Evolutionary conservation across 1,140 invertebrate species (phyloP).

Genomic region (Dufourea novaeangliae): DNA sequence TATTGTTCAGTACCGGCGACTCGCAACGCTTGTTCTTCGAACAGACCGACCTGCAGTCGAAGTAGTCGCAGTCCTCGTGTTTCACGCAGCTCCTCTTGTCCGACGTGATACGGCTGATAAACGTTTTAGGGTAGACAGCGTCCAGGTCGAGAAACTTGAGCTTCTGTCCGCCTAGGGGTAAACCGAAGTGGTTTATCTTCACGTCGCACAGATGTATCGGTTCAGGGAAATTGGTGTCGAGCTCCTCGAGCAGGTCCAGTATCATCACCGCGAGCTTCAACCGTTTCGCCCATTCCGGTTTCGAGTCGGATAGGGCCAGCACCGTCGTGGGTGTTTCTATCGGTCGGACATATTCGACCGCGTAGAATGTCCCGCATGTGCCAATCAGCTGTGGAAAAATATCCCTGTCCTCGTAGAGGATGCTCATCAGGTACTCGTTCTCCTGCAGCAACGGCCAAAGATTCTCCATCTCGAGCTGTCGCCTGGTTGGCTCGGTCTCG

Average conservation of each 20-base stretch:
- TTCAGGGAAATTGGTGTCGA: slow-evolving; percentile 83
- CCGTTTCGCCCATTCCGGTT: slow-evolving; percentile 73
- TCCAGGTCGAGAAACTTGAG: slow-evolving; percentile 85
- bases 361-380: slow-evolving; percentile 85
- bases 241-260: slow-evolving; percentile 83
- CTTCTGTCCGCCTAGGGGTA: slow-evolving; percentile 80
- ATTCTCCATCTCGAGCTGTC: slow-evolving; percentile 84
- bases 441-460: slow-evolving; percentile 85
- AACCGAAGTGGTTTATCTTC: slow-evolving; percentile 86
- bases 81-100: slow-evolving; percentile 79
- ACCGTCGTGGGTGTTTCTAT: slow-evolving; percentile 72
- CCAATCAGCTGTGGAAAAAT: slow-evolving; percentile 86
- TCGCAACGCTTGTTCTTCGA: slow-evolving; percentile 80
- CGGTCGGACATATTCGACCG: slow-evolving; percentile 84
- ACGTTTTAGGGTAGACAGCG: slow-evolving; percentile 80
- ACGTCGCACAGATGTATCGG: slow-evolving; percentile 86
- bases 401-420: slow-evolving; percentile 83
- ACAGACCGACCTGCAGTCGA: slow-evolving; percentile 85
- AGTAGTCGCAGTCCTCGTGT: slow-evolving; percentile 85
- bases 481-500: slow-evolving; percentile 73
- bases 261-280: slow-evolving; percentile 84
- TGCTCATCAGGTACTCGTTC: slow-evolving; percentile 85
- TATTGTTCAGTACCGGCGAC: slow-evolving; percentile 83
- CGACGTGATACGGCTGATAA: slow-evolving; percentile 78
- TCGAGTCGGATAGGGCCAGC: slow-evolving; percentile 70